Percentiles rank a stretch among this genome's conserved stretches.
These are phyloP conservation scores for Pimpla rufipes DNA, from an alignment of 2,888 invertebrate species.

Conservation along the genomic window DNA sequence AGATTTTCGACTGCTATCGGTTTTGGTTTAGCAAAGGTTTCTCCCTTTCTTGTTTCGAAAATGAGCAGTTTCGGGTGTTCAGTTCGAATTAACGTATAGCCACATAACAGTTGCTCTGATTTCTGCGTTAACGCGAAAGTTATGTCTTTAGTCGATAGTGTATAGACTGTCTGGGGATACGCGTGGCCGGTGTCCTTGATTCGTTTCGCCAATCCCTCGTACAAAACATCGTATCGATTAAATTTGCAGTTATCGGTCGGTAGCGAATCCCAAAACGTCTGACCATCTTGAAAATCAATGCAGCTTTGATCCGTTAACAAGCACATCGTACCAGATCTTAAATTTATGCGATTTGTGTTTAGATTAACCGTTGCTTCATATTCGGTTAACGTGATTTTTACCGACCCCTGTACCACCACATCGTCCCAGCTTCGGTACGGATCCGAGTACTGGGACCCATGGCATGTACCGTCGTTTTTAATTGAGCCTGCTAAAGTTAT, in stretches of 20 bases:
- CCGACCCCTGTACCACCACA: constrained; percentile 34
- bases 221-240: constrained; percentile 29
- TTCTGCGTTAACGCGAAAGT: constrained; percentile 24
- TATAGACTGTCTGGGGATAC: constrained; percentile 6
- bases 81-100: constrained; percentile 22
- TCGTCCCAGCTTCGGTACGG: constrained; percentile 53
- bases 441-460: constrained; percentile 42
- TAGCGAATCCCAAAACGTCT: constrained; percentile 48
- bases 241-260: constrained; percentile 44
- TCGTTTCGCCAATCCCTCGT: constrained; percentile 44
- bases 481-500: constrained; percentile 37
- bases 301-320: neutral
- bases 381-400: constrained; percentile 35
- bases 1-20: constrained; percentile 23
- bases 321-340: neutral
- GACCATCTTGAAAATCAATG: constrained; percentile 39
- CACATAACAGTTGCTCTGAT: neutral
- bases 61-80: constrained; percentile 27
- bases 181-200: neutral
- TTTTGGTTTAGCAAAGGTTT: neutral
- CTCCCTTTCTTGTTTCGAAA: constrained; percentile 54
- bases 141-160: neutral
- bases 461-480: constrained; percentile 26
- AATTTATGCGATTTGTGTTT: constrained; percentile 11
- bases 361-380: constrained; percentile 31